These are phyloP conservation scores for Raphicerus campestris DNA, from an alignment of 2,113 vertebrate genomes.

Conservation along the genomic window DNA sequence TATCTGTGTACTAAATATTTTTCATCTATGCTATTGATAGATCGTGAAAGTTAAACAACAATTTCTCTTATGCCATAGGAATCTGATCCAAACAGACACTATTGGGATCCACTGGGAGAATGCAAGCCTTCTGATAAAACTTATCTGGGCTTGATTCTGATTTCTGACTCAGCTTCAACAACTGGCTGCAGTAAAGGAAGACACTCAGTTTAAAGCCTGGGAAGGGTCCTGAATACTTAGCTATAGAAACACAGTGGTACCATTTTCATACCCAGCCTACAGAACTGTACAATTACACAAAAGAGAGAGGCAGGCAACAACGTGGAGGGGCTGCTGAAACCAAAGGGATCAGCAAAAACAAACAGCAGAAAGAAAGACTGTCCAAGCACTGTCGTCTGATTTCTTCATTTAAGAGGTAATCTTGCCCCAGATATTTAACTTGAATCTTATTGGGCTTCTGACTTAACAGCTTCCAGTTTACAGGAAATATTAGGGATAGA, in stretches of 20 bases:
- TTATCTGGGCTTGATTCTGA: neutral
- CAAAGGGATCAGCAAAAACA: neutral
- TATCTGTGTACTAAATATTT: neutral
- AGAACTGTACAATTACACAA: neutral
- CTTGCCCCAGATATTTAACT: neutral
- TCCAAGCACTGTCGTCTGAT: neutral
- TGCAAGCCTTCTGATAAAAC: neutral
- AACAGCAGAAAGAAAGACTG: neutral
- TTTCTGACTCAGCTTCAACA: neutral
- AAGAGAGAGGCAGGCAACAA: neutral
- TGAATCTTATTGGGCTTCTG: neutral
- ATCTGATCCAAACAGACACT: neutral
- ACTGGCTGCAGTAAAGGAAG: neutral
- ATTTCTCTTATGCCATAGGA: neutral
- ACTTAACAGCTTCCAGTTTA: neutral
- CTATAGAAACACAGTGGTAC: neutral
- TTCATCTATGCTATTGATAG: neutral
- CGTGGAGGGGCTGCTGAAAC: neutral
- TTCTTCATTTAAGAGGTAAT: neutral
- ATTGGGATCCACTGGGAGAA: neutral
- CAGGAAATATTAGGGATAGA: neutral
- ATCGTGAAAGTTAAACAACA: neutral
- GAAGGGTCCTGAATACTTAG: neutral
- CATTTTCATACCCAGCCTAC: too few species aligned
- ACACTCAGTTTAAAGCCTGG: neutral